Percentiles rank a stretch among this genome's conserved stretches.
These are phyloP conservation scores for Arctia plantaginis DNA, from an alignment of 2,888 invertebrate species.

Conservation along the genomic window DNA sequence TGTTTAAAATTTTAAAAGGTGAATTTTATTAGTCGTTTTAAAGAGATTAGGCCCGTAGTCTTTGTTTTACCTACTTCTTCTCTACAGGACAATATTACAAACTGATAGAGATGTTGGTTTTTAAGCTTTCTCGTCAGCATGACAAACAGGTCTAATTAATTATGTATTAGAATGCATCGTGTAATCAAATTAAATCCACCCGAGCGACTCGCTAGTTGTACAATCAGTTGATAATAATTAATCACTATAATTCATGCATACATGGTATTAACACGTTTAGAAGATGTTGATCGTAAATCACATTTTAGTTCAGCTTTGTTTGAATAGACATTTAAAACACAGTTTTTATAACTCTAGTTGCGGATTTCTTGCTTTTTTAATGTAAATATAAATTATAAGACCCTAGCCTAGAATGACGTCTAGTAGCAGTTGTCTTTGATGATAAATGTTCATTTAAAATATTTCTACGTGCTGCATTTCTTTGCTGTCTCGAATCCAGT, in stretches of 20 bases:
- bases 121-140: not conserved
- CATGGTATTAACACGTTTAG: not conserved
- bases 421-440: not conserved
- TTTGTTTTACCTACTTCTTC: not conserved
- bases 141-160: not conserved
- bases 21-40: not conserved
- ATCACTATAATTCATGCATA: not conserved
- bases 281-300: not conserved
- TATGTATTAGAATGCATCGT: not conserved
- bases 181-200: not conserved
- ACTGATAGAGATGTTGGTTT: not conserved
- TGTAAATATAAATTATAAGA: not conserved
- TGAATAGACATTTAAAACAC: too few species aligned
- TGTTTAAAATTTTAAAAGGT: not conserved
- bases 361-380: too few species aligned
- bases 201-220: not conserved
- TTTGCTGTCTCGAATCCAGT: not conserved
- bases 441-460: not conserved
- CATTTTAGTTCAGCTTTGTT: not conserved
- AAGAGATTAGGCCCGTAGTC: not conserved
- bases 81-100: not conserved
- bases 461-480: not conserved
- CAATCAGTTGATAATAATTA: not conserved
- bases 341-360: too few species aligned
- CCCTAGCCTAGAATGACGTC: not conserved